These are phyloP conservation scores for Protosalanx chinensis DNA, from an alignment of 2,797 vertebrate genomes.

Conservation along the genomic window DNA sequence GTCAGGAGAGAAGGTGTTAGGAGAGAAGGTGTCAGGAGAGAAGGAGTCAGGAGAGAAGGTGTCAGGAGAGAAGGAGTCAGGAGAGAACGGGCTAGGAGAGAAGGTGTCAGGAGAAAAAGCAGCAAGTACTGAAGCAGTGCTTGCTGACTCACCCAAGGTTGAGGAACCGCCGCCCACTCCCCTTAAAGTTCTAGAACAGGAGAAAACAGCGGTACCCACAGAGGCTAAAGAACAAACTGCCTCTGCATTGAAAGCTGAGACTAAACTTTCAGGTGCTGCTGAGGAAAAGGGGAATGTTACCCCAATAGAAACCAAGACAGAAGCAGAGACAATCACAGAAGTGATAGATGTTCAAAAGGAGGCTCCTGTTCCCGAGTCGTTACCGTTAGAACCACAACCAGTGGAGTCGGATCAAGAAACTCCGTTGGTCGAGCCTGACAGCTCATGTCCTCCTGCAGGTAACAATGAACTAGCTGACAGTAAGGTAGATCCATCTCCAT, in stretches of 20 bases:
- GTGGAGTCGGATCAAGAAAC: slow-evolving; percentile 1
- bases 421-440: not conserved
- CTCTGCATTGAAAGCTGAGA: not conserved
- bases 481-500: not conserved
- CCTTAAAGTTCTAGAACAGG: not conserved
- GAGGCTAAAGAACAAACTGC: not conserved
- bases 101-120: not conserved
- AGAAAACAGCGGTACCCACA: too few relatives aligned
- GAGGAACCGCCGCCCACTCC: not conserved
- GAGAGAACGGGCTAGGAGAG: too few relatives aligned
- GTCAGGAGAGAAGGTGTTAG: too few relatives aligned
- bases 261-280: slow-evolving; percentile 12
- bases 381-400: not conserved
- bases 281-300: slow-evolving; percentile 15
- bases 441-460: not conserved
- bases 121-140: not conserved
- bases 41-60: too few relatives aligned
- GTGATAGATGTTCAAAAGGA: not conserved
- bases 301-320: slow-evolving; percentile 26
- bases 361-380: not conserved
- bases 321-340: slow-evolving; percentile 30
- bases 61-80: too few relatives aligned
- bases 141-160: not conserved
- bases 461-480: slow-evolving; percentile 23
- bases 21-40: too few relatives aligned